A percentile compares a stretch with the other conserved stretches of the same genome.
Conservation (phyloP, 2,888 invertebrate genomes). For the Drosophila paramelanica region DNA sequence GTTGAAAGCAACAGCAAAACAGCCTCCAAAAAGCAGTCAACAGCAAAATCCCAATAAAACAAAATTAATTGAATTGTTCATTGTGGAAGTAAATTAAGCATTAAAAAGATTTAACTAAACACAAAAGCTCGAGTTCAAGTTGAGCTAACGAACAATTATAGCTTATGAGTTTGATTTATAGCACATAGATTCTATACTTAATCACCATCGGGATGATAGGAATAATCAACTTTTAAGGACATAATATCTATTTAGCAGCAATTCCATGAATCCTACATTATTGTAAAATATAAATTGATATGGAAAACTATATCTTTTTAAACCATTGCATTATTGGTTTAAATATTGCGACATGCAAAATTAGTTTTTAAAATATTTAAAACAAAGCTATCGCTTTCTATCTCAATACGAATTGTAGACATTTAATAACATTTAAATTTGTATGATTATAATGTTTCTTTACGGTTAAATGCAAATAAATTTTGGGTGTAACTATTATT, state of each 20-base stretch:
- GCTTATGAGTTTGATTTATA: background rate
- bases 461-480: too few species aligned
- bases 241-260: background rate
- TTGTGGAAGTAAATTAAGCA: slow-evolving; percentile 4
- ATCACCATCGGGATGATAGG: background rate
- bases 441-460: too few species aligned
- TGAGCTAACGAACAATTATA: background rate
- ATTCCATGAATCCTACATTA: background rate
- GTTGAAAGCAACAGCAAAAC: slow-evolving; percentile 25
- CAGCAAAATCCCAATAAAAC: background rate
- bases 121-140: background rate
- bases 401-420: too few species aligned
- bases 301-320: too few species aligned
- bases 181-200: background rate
- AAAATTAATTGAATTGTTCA: slow-evolving; percentile 18
- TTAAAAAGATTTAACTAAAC: background rate
- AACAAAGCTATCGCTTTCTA: too few species aligned
- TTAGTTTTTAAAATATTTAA: too few species aligned
- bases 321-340: too few species aligned
- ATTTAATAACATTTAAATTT: too few species aligned
- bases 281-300: too few species aligned
- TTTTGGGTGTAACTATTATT: too few species aligned
- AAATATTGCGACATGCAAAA: too few species aligned
- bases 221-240: background rate
- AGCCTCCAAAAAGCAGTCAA: slow-evolving; percentile 10